A percentile compares a stretch with the other conserved stretches of the same genome.
phyloP scores from a whole-genome alignment of 64 coral and sea anemone genomes.

The Pocillopora damicornis region DNA sequence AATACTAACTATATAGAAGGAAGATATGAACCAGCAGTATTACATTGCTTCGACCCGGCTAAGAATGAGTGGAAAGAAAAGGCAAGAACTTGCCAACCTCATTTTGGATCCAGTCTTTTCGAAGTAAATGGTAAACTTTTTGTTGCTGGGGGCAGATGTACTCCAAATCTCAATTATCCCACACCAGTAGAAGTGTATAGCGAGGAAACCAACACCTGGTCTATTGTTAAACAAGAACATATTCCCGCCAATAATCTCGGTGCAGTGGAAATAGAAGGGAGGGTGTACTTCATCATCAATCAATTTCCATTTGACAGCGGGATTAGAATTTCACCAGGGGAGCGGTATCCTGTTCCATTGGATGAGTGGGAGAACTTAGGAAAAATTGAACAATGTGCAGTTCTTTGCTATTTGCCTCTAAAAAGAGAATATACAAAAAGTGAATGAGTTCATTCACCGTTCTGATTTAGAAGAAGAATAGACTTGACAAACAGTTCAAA shows the following conservation, averaged over 20 bases:
- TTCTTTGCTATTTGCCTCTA: not conserved
- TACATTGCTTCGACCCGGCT: not conserved
- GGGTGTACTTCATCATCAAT: conserved; percentile 37
- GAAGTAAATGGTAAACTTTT: not conserved
- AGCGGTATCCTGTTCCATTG: conserved; percentile 26
- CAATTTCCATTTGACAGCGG: conserved; percentile 20
- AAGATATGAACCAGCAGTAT: not conserved
- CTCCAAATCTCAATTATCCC: not conserved
- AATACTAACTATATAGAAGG: too few relatives aligned
- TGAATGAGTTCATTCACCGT: too few relatives aligned
- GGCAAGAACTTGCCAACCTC: not conserved
- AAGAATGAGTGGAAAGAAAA: not conserved
- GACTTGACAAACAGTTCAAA: too few relatives aligned
- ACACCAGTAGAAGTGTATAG: conserved; percentile 22
- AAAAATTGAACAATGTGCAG: not conserved
- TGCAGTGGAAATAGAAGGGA: conserved; percentile 23
- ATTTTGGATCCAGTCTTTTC: conserved; percentile 7
- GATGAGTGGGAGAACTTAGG: conserved; percentile 25
- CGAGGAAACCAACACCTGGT: conserved; percentile 14
- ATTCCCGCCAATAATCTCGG: conserved; percentile 44
- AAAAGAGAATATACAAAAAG: not conserved
- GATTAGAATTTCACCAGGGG: conserved; percentile 26
- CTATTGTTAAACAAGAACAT: conserved; percentile 4
- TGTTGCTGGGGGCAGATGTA: not conserved
- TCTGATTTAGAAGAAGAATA: too few relatives aligned